Conservation (phyloP, 92 coral and sea anemone species). For the Micromussa lordhowensis region DNA sequence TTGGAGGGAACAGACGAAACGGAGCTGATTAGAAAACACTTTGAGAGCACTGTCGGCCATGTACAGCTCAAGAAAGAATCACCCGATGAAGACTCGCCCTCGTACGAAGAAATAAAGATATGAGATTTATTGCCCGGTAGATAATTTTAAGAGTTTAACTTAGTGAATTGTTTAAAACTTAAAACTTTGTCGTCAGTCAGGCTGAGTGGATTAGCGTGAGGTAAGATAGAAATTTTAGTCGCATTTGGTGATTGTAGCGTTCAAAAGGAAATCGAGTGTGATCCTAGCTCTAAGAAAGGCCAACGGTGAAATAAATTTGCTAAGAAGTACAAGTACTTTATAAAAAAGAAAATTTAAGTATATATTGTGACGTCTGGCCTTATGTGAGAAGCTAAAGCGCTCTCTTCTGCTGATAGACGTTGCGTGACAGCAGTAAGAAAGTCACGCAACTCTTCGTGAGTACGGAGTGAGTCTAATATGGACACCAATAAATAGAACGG, state of each 20-base stretch:
- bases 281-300: neutral
- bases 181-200: neutral
- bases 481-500: neutral
- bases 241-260: neutral
- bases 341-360: neutral
- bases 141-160: neutral
- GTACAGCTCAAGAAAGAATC: slow-evolving; percentile 84
- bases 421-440: neutral
- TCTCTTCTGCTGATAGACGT: neutral
- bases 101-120: slow-evolving; percentile 80
- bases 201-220: neutral
- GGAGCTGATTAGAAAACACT: slow-evolving; percentile 91
- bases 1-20: slow-evolving; percentile 92
- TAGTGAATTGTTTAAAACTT: neutral
- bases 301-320: neutral
- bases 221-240: neutral
- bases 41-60: slow-evolving; percentile 86
- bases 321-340: too few species aligned
- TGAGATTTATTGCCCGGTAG: slow-evolving; percentile 31
- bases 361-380: neutral
- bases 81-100: slow-evolving; percentile 76
- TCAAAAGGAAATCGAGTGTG: neutral
- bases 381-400: neutral
- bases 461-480: neutral
- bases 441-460: neutral